Base-by-base conservation (phyloP, 2,113 vertebrate species). In the Pterocles orientalis region DNA sequence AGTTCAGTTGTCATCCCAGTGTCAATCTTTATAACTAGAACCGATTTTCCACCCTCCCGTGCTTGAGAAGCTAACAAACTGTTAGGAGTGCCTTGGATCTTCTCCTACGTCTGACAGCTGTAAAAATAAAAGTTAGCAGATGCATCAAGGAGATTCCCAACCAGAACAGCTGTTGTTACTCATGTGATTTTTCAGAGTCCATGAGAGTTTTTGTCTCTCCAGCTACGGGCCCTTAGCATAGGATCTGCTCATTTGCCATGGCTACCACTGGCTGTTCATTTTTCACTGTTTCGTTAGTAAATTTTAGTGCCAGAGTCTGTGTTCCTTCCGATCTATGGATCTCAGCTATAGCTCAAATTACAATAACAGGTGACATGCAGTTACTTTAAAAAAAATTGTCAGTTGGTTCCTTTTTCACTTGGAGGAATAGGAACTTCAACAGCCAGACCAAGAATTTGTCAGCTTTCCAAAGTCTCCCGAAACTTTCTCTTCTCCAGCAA, bases 91-190 rank as follows among this genome's bases (percentile, higher is more conserved):
- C 29, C 41, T 86, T 95, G 80, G 80, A 94, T 83, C 9, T 34
- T 91, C 31, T 93, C 68, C 88, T 81, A 1, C 2, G 0, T 57
- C 24, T 92, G 80, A 84, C 56, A 83, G 60, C 80, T 86, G 73
- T 86, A 86, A 94, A 88, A 95, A 91, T 48, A 77, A 57, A 79
- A 88, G 36, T 73, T 82, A 78, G 28, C 50, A 94, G 66, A 69
- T 48, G 17, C 26, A 36, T 24, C 43, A 21, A 84, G 47, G 73
- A 91, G 48, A 90, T 82, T 89, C 66, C 82, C 10, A 4, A 76
- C 45, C 45, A 92, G 33, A 94, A 53, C 26, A 90, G 73, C 33
- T 96, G 72, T 69, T 92, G 54, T 71, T 84, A 73, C 69, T 82
- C 19, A 10, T 71, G 25, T 24, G 31, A 72, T 72, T 80, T 91